phyloP scores from a whole-genome alignment of 2,113 vertebrate genomes.

The Oreochromis niloticus region DNA sequence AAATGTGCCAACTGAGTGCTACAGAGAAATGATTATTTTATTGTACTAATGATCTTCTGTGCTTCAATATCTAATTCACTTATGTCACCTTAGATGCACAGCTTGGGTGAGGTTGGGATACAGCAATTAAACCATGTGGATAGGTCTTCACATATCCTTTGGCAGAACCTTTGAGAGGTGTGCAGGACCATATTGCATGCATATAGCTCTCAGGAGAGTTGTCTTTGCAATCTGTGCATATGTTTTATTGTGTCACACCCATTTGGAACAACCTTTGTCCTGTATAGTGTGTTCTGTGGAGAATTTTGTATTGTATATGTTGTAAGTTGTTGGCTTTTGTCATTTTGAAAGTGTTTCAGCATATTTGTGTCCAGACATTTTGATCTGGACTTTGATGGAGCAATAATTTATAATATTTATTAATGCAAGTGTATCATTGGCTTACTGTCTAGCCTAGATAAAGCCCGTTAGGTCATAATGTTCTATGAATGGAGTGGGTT shows the following conservation, averaged over 20 bases:
- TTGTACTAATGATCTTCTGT: not conserved
- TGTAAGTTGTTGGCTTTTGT: not conserved
- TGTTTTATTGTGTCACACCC: not conserved
- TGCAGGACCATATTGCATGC: not conserved
- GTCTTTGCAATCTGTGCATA: not conserved
- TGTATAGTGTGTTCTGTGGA: not conserved
- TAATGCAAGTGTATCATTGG: fast-evolving
- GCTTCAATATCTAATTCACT: not conserved
- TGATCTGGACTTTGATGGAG: not conserved
- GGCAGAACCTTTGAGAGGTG: not conserved
- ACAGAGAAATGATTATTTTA: not conserved
- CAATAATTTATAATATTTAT: not conserved
- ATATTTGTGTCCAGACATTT: not conserved
- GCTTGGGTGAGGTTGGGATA: not conserved
- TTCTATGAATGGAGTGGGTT: not conserved
- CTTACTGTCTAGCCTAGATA: not conserved
- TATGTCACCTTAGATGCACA: not conserved
- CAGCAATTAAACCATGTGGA: not conserved
- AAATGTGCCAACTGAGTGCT: not conserved
- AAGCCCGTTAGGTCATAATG: not conserved
- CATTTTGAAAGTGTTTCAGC: not conserved
- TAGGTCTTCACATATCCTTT: not conserved
- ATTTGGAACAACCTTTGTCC: not conserved
- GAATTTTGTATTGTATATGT: not conserved
- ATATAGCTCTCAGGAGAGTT: not conserved